These are phyloP conservation scores for Eristalis arbustorum DNA, from an alignment of 2,888 invertebrate genomes.

Conservation along the genomic window DNA sequence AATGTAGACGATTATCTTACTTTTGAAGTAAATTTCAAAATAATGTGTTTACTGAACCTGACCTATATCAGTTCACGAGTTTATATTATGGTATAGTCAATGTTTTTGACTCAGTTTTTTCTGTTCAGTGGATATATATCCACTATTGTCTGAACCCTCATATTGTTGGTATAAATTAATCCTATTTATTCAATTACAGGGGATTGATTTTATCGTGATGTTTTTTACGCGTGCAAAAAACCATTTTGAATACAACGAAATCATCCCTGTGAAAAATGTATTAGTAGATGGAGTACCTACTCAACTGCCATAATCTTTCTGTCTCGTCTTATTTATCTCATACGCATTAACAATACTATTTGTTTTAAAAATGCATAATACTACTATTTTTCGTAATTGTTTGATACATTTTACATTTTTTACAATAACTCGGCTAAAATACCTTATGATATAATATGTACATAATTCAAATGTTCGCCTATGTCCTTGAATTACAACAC, in stretches of 20 bases:
- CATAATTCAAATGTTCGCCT: too few relatives aligned
- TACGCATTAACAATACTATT: not conserved
- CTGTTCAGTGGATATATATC: conserved; percentile 7
- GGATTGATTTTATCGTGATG: conserved; percentile 11
- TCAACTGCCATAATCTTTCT: not conserved
- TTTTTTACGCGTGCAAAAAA: not conserved
- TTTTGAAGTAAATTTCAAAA: too few relatives aligned
- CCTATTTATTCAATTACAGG: conserved; percentile 40
- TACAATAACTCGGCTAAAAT: too few relatives aligned
- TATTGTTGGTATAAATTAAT: conserved; percentile 19
- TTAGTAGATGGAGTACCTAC: not conserved
- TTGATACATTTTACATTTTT: too few relatives aligned
- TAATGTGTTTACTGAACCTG: not conserved
- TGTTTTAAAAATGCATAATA: too few relatives aligned
- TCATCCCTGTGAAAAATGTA: not conserved
- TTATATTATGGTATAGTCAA: not conserved
- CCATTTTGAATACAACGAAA: not conserved
- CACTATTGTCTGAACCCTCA: not conserved
- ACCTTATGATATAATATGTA: too few relatives aligned
- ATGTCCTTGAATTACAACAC: too few relatives aligned
- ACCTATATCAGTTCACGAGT: not conserved
- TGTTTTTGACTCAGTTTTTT: not conserved
- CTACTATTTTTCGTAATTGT: too few relatives aligned
- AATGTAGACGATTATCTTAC: too few relatives aligned
- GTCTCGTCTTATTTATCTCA: not conserved